Percentiles rank a stretch among this genome's conserved stretches.
These are phyloP conservation scores for Muraenolepis orangiensis DNA, from an alignment of 2,797 vertebrate species.

Conservation along the genomic window DNA sequence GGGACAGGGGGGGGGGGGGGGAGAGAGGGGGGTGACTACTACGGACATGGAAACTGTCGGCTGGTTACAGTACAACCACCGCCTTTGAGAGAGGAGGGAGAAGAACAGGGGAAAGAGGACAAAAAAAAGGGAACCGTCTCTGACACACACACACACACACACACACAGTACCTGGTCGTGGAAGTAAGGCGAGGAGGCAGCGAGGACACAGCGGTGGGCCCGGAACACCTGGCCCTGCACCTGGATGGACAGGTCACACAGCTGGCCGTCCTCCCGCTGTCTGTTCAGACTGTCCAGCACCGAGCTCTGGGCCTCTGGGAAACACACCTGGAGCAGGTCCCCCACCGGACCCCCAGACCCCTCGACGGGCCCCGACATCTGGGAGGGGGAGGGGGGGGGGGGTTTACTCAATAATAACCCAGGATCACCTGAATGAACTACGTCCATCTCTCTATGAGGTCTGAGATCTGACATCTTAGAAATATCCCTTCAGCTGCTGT, in stretches of 20 bases:
- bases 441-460: no score
- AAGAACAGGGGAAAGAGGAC: no score
- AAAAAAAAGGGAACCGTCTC: neutral
- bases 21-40: neutral
- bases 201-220: constrained; percentile 90
- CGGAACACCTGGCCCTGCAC: constrained; percentile 90
- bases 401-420: no score
- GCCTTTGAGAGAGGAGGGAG: no score
- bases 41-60: neutral
- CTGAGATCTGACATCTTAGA: no score
- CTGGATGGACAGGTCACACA: constrained; percentile 92
- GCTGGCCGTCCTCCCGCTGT: constrained; percentile 84
- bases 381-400: no score
- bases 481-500: no score
- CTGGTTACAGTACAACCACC: neutral
- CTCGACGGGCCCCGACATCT: constrained; percentile 67
- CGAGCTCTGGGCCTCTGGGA: constrained; percentile 80
- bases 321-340: constrained; percentile 82
- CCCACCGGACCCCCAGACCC: constrained; percentile 44
- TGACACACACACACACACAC: neutral
- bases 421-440: no score
- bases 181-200: constrained; percentile 91
- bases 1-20: neutral
- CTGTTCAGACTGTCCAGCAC: constrained; percentile 87
- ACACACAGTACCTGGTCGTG: constrained; percentile 80